Conservation (phyloP, 2,113 vertebrate species). For the Rana temporaria region DNA sequence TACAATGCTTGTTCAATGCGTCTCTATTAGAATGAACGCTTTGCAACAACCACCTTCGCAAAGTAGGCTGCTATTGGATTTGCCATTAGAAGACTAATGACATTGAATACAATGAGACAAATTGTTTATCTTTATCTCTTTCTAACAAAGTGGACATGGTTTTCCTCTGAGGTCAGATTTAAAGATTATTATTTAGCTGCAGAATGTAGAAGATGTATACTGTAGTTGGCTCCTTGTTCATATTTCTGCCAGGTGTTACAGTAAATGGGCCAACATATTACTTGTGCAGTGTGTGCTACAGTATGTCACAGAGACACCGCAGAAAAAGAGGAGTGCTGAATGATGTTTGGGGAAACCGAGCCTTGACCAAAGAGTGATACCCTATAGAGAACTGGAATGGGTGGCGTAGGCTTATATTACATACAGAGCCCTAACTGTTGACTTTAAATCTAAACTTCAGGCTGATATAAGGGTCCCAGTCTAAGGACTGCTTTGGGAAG, state of each 20-base stretch:
- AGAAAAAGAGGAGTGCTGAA: no score
- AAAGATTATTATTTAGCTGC: not conserved
- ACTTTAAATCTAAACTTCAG: no score
- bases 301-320: no score
- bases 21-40: conserved; percentile 51
- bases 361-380: no score
- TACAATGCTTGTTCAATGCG: conserved; percentile 52
- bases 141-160: conserved; percentile 13
- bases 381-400: no score
- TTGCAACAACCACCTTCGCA: conserved; percentile 44
- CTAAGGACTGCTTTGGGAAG: no score
- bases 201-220: not conserved
- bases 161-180: not conserved
- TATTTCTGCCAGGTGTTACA: not conserved
- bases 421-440: no score
- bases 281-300: no score
- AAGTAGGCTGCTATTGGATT: conserved; percentile 56
- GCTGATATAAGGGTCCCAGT: no score
- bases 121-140: conserved; percentile 34
- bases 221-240: not conserved
- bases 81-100: conserved; percentile 49
- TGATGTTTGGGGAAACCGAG: no score
- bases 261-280: not conserved
- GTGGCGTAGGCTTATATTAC: no score
- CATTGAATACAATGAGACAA: conserved; percentile 30